Conservation (phyloP, 1,140 invertebrate genomes). For the Procambarus clarkii region DNA sequence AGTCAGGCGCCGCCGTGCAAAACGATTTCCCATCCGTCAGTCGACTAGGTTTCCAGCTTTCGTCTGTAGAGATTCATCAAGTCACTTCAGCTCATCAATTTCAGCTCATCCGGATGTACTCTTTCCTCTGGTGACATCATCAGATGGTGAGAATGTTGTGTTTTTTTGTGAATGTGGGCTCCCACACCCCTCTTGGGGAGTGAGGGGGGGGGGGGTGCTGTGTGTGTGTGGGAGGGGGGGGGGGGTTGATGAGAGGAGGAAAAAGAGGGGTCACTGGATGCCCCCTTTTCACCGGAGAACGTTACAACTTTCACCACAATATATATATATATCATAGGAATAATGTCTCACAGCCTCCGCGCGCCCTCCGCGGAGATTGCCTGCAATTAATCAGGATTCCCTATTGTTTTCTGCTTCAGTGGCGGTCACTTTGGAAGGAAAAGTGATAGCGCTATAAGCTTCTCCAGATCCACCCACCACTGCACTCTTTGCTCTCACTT, state of each 20-base stretch:
- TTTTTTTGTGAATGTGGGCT: not conserved
- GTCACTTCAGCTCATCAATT: constrained; percentile 25
- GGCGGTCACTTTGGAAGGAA: not conserved
- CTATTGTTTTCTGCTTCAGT: not conserved
- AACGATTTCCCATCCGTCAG: constrained; percentile 14
- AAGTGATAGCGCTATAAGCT: not conserved
- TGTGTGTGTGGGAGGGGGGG: not conserved
- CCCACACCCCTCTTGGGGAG: not conserved
- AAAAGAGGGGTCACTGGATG: no score
- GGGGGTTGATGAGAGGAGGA: not conserved
- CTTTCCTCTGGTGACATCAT: not conserved
- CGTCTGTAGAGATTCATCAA: constrained; percentile 47
- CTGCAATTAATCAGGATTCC: constrained; percentile 7
- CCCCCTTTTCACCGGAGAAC: not conserved
- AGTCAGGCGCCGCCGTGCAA: constrained; percentile 9
- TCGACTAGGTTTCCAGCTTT: constrained; percentile 33
- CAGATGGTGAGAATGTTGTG: not conserved
- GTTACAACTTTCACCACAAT: not conserved
- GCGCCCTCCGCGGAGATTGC: constrained; percentile 7
- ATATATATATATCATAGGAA: constrained; percentile 20
- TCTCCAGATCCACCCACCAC: not conserved
- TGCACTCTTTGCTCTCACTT: not conserved
- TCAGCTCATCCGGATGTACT: not conserved
- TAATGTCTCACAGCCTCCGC: not conserved
- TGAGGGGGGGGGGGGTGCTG: not conserved